Evolutionary conservation across 2,113 vertebrate genomes (phyloP).

Genomic region (Gnathonemus echidnorhynchus): DNA sequence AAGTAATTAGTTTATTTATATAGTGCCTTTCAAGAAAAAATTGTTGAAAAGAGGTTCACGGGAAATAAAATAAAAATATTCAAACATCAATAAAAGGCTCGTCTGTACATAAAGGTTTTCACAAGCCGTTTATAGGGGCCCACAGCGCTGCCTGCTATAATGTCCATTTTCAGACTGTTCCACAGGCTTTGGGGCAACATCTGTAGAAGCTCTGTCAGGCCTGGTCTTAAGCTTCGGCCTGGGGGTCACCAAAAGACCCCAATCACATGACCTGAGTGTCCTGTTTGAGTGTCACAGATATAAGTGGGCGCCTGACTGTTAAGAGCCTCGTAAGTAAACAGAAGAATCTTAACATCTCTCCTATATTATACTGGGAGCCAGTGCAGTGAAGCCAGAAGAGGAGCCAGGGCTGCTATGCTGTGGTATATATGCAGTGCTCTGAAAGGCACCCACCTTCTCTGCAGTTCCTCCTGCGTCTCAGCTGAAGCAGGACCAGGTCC

Average conservation of each 20-base stretch:
- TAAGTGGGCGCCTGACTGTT: background rate
- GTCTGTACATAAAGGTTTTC: background rate
- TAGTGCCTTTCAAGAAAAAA: background rate
- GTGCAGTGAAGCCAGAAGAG: background rate
- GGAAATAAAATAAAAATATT: background rate
- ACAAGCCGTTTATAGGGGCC: background rate
- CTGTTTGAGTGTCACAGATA: background rate
- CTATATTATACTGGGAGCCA: background rate
- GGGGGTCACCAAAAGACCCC: background rate
- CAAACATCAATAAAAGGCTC: background rate
- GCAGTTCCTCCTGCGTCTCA: slow-evolving; percentile 53
- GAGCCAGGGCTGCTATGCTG: background rate
- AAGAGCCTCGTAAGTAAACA: background rate
- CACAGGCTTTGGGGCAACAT: background rate
- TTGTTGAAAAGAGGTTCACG: background rate
- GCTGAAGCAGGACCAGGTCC: slow-evolving; percentile 35
- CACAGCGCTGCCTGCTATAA: background rate
- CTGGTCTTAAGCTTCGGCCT: background rate
- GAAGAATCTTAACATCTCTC: background rate
- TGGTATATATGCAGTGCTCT: background rate
- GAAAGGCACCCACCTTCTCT: background rate
- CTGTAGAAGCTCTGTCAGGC: background rate
- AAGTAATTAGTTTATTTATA: background rate
- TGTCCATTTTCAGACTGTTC: background rate
- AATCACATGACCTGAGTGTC: background rate